These are phyloP conservation scores for Uloborus diversus DNA, from an alignment of 1,140 invertebrate genomes.

Conservation along the genomic window DNA sequence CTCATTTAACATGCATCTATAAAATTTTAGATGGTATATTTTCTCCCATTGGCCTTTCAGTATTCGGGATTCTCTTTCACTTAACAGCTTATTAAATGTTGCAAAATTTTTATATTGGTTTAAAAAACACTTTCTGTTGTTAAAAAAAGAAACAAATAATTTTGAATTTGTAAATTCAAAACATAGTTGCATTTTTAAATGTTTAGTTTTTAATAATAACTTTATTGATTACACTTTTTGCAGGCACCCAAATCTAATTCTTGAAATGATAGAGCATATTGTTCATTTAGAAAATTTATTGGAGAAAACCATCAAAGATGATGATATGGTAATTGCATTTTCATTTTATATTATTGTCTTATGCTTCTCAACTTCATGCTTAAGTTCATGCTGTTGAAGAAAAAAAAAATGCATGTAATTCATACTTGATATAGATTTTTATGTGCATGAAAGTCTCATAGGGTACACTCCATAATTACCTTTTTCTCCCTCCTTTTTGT, in stretches of 20 bases:
- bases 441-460: too few relatives aligned
- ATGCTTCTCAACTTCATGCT: too few relatives aligned
- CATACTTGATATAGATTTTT: too few relatives aligned
- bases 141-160: background rate
- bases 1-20: background rate
- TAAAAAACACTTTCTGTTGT: background rate
- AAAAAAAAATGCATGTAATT: too few relatives aligned
- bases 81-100: too few relatives aligned
- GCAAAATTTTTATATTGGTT: background rate
- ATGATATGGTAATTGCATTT: conserved; percentile 61
- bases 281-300: conserved; percentile 64
- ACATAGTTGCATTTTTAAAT: background rate
- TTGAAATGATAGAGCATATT: conserved; percentile 68
- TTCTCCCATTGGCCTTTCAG: background rate
- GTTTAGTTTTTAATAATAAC: background rate
- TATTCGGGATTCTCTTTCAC: background rate
- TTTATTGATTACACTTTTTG: background rate
- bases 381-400: too few relatives aligned
- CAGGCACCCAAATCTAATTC: conserved; percentile 66
- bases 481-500: too few relatives aligned
- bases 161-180: background rate
- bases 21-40: background rate
- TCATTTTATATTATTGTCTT: conserved; percentile 2
- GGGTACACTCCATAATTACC: too few relatives aligned
- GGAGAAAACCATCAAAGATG: conserved; percentile 60